Percentiles rank a stretch among this genome's conserved stretches.
These are phyloP conservation scores for Typhlomys cinereus DNA, from an alignment of 2,113 vertebrate genomes.

Conservation along the genomic window DNA sequence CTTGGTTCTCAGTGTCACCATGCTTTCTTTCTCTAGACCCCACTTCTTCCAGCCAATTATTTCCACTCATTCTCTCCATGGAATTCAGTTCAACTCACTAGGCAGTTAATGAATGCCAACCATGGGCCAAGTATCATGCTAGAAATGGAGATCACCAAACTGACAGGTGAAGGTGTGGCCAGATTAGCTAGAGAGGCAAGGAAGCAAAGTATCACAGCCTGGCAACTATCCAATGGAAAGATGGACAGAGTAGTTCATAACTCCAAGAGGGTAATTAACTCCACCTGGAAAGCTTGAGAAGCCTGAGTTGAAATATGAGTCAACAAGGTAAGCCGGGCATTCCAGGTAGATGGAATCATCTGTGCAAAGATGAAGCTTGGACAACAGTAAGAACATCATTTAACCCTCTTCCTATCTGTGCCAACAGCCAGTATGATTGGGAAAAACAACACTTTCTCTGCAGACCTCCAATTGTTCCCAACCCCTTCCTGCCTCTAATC, in stretches of 20 bases:
- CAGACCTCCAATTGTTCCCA: not conserved
- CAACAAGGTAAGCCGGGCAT: not conserved
- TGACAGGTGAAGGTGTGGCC: not conserved
- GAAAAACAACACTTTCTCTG: not conserved
- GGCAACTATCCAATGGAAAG: not conserved
- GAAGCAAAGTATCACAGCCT: not conserved
- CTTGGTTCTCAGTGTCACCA: not conserved
- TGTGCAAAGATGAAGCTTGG: not conserved
- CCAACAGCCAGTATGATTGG: not conserved
- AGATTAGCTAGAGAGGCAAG: not conserved
- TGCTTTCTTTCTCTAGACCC: not conserved
- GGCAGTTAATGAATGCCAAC: not conserved
- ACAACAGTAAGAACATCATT: not conserved
- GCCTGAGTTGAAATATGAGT: constrained; percentile 15
- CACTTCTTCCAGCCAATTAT: not conserved
- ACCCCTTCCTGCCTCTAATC: not conserved
- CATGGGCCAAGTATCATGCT: not conserved
- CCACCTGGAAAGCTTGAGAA: not conserved
- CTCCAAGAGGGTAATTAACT: constrained; percentile 12
- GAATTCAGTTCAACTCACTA: not conserved
- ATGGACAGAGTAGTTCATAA: not conserved
- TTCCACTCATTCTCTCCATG: not conserved
- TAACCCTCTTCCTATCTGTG: not conserved
- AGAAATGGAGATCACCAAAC: not conserved
- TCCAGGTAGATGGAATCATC: not conserved